These are phyloP conservation scores for Drosophila ironensis DNA, from an alignment of 1,140 invertebrate species.

Conservation along the genomic window DNA sequence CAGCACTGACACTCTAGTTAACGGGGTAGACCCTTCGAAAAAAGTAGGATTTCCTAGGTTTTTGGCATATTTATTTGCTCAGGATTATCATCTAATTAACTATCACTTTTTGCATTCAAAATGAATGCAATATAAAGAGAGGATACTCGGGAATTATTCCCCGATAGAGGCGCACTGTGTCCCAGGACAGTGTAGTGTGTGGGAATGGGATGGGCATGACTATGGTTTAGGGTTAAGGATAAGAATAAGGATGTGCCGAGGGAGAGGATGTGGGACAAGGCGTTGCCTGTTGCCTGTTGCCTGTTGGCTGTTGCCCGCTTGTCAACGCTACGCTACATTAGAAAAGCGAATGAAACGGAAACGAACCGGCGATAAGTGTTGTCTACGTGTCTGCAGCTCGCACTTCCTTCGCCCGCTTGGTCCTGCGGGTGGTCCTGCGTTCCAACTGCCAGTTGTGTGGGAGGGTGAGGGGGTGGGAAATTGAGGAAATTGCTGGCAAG, in stretches of 20 bases:
- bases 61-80: too few species aligned
- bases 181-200: neutral
- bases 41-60: too few species aligned
- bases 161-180: too few species aligned
- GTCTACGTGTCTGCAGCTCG: conserved; percentile 65
- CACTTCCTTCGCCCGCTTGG: conserved; percentile 27
- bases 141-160: too few species aligned
- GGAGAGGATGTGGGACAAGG: conserved; percentile 5
- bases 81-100: too few species aligned
- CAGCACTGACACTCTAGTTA: too few species aligned
- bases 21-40: too few species aligned
- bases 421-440: neutral
- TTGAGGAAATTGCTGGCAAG: conserved; percentile 62
- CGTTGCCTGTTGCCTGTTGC: conserved; percentile 59
- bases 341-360: conserved; percentile 78
- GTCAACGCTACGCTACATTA: conserved; percentile 79
- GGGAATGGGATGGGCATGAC: neutral
- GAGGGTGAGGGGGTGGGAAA: neutral
- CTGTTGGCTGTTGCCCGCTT: too few species aligned
- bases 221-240: neutral
- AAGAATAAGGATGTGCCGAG: neutral
- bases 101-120: too few species aligned
- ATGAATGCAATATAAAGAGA: too few species aligned
- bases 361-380: conserved; percentile 80
- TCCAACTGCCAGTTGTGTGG: too few species aligned